Percentiles rank a stretch among this genome's conserved stretches.
These are phyloP conservation scores for Zosterops japonicus DNA, from an alignment of 2,113 vertebrate genomes.

Conservation along the genomic window DNA sequence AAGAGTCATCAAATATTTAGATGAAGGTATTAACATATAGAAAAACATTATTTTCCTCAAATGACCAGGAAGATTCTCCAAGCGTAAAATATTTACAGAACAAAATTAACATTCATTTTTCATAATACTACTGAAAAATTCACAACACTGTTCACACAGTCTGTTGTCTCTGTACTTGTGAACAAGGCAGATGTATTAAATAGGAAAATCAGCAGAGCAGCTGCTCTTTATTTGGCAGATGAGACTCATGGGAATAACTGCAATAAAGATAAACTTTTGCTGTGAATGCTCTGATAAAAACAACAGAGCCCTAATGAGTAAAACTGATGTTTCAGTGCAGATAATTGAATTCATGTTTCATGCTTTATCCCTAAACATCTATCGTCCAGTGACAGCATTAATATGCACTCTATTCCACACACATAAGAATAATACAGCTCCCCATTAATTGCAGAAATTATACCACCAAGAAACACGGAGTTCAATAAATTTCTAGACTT, in stretches of 20 bases:
- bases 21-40: constrained; percentile 2
- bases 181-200: constrained; percentile 48
- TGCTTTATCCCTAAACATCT: constrained; percentile 41
- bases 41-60: constrained; percentile 54
- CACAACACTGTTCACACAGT: constrained; percentile 35
- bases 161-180: constrained; percentile 25
- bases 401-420: background rate
- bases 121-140: constrained; percentile 61
- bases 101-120: constrained; percentile 53
- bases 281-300: constrained; percentile 69
- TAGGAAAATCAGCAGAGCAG: constrained; percentile 39
- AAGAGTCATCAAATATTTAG: constrained; percentile 46
- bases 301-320: constrained; percentile 32
- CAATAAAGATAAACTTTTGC: constrained; percentile 69
- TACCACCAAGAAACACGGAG: background rate
- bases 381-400: background rate
- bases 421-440: background rate
- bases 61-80: background rate
- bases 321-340: constrained; percentile 54
- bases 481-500: background rate
- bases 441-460: background rate
- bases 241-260: constrained; percentile 44
- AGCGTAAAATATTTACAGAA: constrained; percentile 43
- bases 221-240: constrained; percentile 61
- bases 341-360: constrained; percentile 60